Base-by-base conservation (phyloP, 1,140 invertebrate species). In the Gryllus bimaculatus region DNA sequence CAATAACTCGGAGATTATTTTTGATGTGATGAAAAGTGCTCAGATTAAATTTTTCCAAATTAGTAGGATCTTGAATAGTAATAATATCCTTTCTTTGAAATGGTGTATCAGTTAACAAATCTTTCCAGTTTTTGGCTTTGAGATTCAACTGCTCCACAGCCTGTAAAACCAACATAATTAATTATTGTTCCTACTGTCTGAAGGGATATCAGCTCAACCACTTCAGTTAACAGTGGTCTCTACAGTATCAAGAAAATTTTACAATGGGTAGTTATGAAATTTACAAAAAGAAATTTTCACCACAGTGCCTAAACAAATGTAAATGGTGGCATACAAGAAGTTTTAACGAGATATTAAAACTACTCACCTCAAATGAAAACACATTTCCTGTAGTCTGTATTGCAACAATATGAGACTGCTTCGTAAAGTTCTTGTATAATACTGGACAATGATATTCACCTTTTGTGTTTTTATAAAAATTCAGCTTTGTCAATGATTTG, bases 111-210 rank as follows among this genome's bases (percentile, higher is more conserved):
- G 90, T 94, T 13, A 99, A 86, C 26, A 99, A 90, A 88, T 99
- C 98, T 85, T 94, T 97, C 90, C 94, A 97, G 85, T 96, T 96
- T 82, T 93, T 94, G 20, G 93, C 90, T 87, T 99, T 99, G 74
- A 99, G 92, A 85, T 99, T 99, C 5, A 99, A 89, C 83, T 98
- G 94, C 84, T 99, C 97, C 77, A 99, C 91, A 73, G 98, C 98
- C 90, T 93, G 78, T 48, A 82, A 84, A 80, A 12, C 13, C 81
- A 18, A 78, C n/a, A 49, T 39, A 39, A 39, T 39, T 39, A 39
- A 39, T 5, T 39, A 5, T 2, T 39, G 26, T 39, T 39, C 26
- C 26, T 5, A 39, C 26, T 5, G 1, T 39, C 26, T 39, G 5
- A 39, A 39, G 26, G 26, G 26, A 39, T 5, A 39, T 39, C 26